A percentile compares a stretch with the other conserved stretches of the same genome.
Evolutionary conservation across 1,140 invertebrate genomes (phyloP).

Genomic region (Brachionus calyciflorus): DNA sequence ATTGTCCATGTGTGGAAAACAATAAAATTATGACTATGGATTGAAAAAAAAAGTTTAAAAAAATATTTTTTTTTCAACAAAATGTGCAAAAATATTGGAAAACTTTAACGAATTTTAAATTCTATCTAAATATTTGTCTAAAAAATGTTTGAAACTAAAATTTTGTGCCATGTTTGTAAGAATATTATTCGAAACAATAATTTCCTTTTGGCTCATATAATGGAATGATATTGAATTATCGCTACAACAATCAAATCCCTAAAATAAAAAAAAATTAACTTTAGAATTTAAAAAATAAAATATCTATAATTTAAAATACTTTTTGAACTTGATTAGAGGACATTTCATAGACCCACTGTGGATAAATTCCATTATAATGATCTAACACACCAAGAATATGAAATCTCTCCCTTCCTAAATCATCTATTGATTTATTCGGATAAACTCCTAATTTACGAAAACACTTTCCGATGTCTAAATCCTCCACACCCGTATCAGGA

Average conservation of each 20-base stretch:
- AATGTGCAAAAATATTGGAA: too few relatives aligned
- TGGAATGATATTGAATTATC: constrained; percentile 95
- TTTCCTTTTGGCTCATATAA: constrained; percentile 67
- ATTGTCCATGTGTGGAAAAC: too few relatives aligned
- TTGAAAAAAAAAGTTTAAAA: too few relatives aligned
- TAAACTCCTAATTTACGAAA: constrained; percentile 78
- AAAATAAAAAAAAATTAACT: constrained; percentile 35
- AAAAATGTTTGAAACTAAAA: constrained; percentile 20
- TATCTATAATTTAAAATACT: not conserved
- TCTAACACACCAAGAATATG: constrained; percentile 62
- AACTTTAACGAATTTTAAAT: too few relatives aligned
- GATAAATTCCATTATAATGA: constrained; percentile 30
- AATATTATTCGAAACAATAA: not conserved
- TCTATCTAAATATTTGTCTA: not conserved
- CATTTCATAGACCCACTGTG: not conserved
- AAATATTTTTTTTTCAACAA: too few relatives aligned
- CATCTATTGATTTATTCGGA: constrained; percentile 81
- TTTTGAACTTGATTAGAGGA: constrained; percentile 26
- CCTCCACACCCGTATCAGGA: constrained; percentile 67
- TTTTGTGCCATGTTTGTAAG: not conserved
- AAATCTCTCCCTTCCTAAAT: constrained; percentile 78
- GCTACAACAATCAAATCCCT: constrained; percentile 86
- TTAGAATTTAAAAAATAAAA: not conserved
- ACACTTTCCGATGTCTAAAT: constrained; percentile 90
- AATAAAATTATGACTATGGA: too few relatives aligned